phyloP scores from a whole-genome alignment of 2,113 vertebrate species.

The Suncus etruscus region DNA sequence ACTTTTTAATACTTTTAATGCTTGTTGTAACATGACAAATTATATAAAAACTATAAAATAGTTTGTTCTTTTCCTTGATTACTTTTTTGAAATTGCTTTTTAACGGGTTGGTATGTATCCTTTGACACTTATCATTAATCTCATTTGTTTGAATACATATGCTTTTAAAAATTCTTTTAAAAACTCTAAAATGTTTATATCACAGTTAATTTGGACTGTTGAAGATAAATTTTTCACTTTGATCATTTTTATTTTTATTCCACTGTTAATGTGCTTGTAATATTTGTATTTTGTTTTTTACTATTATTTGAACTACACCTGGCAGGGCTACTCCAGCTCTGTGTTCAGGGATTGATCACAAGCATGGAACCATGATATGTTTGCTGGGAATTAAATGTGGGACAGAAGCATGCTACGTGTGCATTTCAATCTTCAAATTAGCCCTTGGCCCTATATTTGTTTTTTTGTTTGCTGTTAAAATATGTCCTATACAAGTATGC shows the following conservation, averaged over 20 bases:
- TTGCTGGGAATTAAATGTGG: no score
- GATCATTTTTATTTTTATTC: background rate
- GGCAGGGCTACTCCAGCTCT: no score
- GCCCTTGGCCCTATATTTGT: no score
- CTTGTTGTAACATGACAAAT: constrained; percentile 28
- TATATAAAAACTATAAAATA: background rate
- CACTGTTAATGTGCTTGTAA: background rate
- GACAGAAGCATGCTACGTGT: no score
- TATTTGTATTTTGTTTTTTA: background rate
- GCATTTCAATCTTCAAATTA: no score
- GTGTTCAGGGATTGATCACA: no score
- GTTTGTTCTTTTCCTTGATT: background rate
- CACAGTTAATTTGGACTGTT: background rate
- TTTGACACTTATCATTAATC: constrained; percentile 31
- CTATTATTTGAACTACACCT: no score
- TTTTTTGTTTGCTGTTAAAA: no score
- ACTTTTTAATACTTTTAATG: background rate
- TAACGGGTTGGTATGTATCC: constrained; percentile 16
- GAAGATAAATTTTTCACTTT: constrained; percentile 39
- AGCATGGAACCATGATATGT: no score
- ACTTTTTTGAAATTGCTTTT: constrained; percentile 54
- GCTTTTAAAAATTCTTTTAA: background rate
- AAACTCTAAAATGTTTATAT: background rate
- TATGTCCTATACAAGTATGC: no score
- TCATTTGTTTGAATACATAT: constrained; percentile 35